Evolutionary conservation across 92 coral and sea anemone species (phyloP).

Genomic region (Micromussa lordhowensis): DNA sequence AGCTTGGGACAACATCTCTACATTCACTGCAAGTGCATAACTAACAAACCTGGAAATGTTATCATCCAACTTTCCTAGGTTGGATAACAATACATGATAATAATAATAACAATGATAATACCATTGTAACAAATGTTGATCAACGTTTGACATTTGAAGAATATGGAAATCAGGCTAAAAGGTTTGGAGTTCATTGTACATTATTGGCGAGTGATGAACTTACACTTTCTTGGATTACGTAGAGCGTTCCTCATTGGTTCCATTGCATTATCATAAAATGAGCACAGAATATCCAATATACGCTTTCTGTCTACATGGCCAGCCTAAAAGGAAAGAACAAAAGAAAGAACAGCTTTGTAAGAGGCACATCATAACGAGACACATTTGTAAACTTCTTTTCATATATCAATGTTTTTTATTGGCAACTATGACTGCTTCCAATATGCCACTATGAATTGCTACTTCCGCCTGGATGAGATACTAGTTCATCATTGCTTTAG

Average conservation of each 20-base stretch:
- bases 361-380: background rate
- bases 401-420: background rate
- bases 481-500: too few relatives aligned
- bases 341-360: background rate
- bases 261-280: conserved; percentile 78
- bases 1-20: background rate
- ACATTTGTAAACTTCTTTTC: background rate
- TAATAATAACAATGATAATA: too few relatives aligned
- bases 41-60: background rate
- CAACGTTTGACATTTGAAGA: background rate
- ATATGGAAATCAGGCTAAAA: too few relatives aligned
- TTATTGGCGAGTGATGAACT: conserved; percentile 3
- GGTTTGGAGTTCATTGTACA: too few relatives aligned
- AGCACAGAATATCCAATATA: conserved; percentile 77
- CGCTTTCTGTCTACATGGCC: conserved; percentile 88
- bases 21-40: background rate
- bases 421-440: too few relatives aligned
- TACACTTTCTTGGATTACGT: conserved; percentile 88
- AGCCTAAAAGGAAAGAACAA: conserved; percentile 52
- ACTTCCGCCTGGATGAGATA: too few relatives aligned
- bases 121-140: too few relatives aligned
- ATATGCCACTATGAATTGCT: too few relatives aligned
- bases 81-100: too few relatives aligned
- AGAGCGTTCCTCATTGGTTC: conserved; percentile 54
- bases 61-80: background rate